Evolutionary conservation across 1,140 invertebrate species (phyloP).

Genomic region (Aphaenogaster ashmeadi): DNA sequence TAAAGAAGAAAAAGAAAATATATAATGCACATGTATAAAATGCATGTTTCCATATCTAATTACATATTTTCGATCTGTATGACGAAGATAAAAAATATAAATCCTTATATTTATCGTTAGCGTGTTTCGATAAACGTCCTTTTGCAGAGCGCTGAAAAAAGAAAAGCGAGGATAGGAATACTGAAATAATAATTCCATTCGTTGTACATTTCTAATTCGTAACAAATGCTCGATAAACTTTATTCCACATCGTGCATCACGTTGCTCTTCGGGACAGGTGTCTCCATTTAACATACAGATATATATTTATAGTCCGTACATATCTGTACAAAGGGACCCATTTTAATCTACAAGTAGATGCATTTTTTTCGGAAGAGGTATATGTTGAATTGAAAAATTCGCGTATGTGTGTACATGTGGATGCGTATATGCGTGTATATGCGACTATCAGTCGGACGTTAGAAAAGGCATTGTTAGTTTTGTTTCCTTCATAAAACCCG

Average conservation of each 20-base stretch:
- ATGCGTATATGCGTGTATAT: background rate
- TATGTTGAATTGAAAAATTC: constrained; percentile 2
- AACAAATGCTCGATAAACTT: constrained; percentile 80
- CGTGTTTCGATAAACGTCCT: background rate
- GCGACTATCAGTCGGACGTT: constrained; percentile 34
- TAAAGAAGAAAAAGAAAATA: background rate
- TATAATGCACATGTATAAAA: constrained; percentile 22
- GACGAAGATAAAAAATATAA: constrained; percentile 23
- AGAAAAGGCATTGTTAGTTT: constrained; percentile 56
- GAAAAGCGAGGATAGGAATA: background rate
- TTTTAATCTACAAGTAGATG: constrained; percentile 11
- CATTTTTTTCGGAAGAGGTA: background rate
- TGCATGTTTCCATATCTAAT: background rate
- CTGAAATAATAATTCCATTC: constrained; percentile 20
- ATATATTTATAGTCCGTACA: background rate
- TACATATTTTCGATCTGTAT: background rate
- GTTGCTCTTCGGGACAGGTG: constrained; percentile 41
- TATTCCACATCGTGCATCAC: constrained; percentile 75
- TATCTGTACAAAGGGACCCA: background rate
- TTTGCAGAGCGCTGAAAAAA: background rate
- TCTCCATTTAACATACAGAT: constrained; percentile 48
- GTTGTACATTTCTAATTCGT: constrained; percentile 47
- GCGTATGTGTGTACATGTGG: background rate
- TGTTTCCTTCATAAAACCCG: constrained; percentile 58
- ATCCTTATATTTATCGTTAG: background rate